These are phyloP conservation scores for Ephialtes manifestator DNA, from an alignment of 2,888 invertebrate genomes.

Conservation along the genomic window DNA sequence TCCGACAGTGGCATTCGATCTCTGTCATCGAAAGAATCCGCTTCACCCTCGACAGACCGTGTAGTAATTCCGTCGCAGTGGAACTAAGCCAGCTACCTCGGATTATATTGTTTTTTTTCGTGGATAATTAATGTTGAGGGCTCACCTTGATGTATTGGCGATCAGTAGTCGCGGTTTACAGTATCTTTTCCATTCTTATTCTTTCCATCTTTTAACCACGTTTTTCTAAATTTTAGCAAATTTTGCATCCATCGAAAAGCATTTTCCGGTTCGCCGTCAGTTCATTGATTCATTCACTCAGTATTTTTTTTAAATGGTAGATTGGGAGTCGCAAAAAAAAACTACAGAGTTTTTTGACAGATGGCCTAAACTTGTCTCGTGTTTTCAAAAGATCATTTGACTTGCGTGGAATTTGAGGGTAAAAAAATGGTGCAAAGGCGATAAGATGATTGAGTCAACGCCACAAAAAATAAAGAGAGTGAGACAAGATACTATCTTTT, in stretches of 20 bases:
- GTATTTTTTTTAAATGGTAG: no score
- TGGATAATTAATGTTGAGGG: constrained; percentile 36
- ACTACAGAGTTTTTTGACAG: no score
- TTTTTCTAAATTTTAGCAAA: not conserved
- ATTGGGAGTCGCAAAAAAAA: no score
- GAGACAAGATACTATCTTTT: no score
- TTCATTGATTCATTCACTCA: constrained; percentile 6
- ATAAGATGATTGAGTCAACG: no score
- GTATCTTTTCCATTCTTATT: not conserved
- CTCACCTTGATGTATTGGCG: constrained; percentile 35
- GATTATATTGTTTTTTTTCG: constrained; percentile 25
- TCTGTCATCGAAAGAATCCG: constrained; percentile 65
- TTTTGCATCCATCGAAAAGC: not conserved
- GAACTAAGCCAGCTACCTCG: constrained; percentile 16
- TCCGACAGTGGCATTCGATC: constrained; percentile 68
- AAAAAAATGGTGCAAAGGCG: no score
- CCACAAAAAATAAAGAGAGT: no score
- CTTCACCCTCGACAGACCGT: constrained; percentile 21
- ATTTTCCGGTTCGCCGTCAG: not conserved
- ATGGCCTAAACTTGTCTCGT: no score
- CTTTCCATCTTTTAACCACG: not conserved
- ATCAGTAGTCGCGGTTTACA: not conserved
- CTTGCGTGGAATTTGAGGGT: no score
- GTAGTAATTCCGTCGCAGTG: constrained; percentile 1
- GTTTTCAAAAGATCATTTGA: no score